Evolutionary conservation across 2,113 vertebrate genomes (phyloP).

Genomic region (Tauraco erythrolophus): DNA sequence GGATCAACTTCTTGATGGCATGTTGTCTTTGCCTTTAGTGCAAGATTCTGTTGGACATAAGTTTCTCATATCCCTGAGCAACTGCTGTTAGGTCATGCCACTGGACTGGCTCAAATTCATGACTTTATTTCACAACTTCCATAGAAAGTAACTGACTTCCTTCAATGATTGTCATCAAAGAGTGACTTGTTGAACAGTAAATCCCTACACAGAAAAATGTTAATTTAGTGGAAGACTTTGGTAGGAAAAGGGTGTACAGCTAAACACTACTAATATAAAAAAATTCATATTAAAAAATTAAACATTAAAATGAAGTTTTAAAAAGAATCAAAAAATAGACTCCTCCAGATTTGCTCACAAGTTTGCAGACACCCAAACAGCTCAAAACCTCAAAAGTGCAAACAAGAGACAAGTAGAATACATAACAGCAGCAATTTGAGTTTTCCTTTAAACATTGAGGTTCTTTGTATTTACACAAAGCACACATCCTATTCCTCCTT

Average conservation of each 20-base stretch:
- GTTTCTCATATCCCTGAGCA: background rate
- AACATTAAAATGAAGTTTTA: constrained; percentile 15
- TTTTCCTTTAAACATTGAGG: background rate
- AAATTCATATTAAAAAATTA: background rate
- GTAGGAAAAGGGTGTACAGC: background rate
- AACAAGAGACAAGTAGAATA: constrained; percentile 31
- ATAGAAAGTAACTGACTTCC: constrained; percentile 71
- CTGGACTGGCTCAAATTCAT: constrained; percentile 8
- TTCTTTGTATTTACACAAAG: background rate
- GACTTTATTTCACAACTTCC: constrained; percentile 48
- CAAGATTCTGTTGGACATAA: background rate
- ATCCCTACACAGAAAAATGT: background rate
- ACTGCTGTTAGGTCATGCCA: background rate
- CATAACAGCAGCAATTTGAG: background rate
- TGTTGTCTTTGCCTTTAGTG: background rate
- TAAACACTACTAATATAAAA: background rate
- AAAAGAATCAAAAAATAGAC: background rate
- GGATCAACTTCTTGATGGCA: background rate
- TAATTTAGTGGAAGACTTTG: constrained; percentile 24
- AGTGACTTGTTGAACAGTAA: constrained; percentile 22
- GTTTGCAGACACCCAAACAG: constrained; percentile 15
- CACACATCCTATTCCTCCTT: background rate
- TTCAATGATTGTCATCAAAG: constrained; percentile 73
- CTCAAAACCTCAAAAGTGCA: constrained; percentile 44
- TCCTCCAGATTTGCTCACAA: constrained; percentile 20